Conservation (phyloP, 2,797 vertebrate species). For the Arrhamphus sclerolepis region DNA sequence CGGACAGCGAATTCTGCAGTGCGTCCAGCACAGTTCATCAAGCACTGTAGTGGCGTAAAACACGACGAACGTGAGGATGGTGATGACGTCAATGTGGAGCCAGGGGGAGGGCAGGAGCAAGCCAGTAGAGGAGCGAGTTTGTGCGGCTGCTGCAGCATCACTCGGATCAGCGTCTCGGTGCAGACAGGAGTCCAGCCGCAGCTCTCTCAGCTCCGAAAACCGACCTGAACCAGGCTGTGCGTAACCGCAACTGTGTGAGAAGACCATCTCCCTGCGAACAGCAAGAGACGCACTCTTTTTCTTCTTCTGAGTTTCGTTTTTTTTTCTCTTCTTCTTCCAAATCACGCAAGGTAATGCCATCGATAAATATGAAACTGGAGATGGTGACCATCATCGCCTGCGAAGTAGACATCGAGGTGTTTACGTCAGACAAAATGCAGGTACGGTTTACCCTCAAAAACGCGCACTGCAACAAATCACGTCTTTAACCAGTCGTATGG, state of each 20-base stretch:
- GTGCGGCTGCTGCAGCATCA: constrained; percentile 73
- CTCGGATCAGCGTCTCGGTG: constrained; percentile 61
- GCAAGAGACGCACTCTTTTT: constrained; percentile 29
- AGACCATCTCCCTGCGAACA: constrained; percentile 14
- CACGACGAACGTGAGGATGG: constrained; percentile 62
- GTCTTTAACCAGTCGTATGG: constrained; percentile 19
- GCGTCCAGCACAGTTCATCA: constrained; percentile 44
- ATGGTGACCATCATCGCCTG: constrained; percentile 88
- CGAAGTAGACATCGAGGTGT: constrained; percentile 84
- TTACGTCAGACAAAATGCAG: constrained; percentile 86
- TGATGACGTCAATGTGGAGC: constrained; percentile 80
- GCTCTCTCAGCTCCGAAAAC: constrained; percentile 28
- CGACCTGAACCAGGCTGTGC: constrained; percentile 39
- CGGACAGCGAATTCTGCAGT: constrained; percentile 71
- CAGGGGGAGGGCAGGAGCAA: constrained; percentile 18
- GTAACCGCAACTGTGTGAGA: constrained; percentile 22
- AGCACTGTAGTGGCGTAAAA: constrained; percentile 72
- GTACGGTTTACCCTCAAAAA: constrained; percentile 58
- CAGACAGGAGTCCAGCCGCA: constrained; percentile 52
- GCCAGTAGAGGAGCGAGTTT: constrained; percentile 24
- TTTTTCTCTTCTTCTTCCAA: not conserved
- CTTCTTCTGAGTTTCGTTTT: constrained; percentile 43
- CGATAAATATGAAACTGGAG: constrained; percentile 88
- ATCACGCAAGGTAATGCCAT: constrained; percentile 82
- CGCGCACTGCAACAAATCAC: constrained; percentile 17